Percentiles rank a stretch among this genome's conserved stretches.
Evolutionary conservation across 2,888 invertebrate genomes (phyloP).

Genomic region (Boloria euphrosyne): DNA sequence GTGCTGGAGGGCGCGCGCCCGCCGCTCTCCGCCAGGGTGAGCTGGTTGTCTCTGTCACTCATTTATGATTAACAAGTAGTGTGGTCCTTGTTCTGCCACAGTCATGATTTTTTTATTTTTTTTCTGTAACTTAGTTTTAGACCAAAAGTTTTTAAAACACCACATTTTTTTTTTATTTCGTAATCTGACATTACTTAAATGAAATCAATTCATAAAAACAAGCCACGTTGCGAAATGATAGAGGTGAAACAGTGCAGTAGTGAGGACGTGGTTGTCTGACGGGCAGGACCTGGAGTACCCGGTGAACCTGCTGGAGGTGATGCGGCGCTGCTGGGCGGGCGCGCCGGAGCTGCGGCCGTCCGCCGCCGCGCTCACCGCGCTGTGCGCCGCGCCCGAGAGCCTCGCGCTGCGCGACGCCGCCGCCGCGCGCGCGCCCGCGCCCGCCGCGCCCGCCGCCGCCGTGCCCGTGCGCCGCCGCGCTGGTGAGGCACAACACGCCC

Average conservation of each 20-base stretch:
- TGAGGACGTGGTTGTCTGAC: not conserved
- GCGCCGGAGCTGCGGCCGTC: constrained; percentile 93
- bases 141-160: too few relatives aligned
- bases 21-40: constrained; percentile 90
- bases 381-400: constrained; percentile 96
- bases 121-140: too few relatives aligned
- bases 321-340: constrained; percentile 98
- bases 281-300: constrained; percentile 92
- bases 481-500: constrained; percentile 92
- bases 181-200: too few relatives aligned
- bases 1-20: constrained; percentile 97
- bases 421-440: constrained; percentile 41
- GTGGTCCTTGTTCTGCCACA: too few relatives aligned
- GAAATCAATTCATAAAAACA: not conserved
- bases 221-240: too few relatives aligned
- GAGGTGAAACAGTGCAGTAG: too few relatives aligned
- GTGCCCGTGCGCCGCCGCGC: constrained; percentile 89
- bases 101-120: too few relatives aligned
- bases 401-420: constrained; percentile 77
- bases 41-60: not conserved
- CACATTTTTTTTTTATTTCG: too few relatives aligned
- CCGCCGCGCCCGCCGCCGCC: constrained; percentile 38
- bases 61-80: too few relatives aligned
- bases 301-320: constrained; percentile 94
- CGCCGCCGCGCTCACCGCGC: constrained; percentile 96